Evolutionary conservation across 2,797 vertebrate genomes (phyloP), one percentile per base, ranked within the genome.

Genomic region (Helarctos malayanus): DNA sequence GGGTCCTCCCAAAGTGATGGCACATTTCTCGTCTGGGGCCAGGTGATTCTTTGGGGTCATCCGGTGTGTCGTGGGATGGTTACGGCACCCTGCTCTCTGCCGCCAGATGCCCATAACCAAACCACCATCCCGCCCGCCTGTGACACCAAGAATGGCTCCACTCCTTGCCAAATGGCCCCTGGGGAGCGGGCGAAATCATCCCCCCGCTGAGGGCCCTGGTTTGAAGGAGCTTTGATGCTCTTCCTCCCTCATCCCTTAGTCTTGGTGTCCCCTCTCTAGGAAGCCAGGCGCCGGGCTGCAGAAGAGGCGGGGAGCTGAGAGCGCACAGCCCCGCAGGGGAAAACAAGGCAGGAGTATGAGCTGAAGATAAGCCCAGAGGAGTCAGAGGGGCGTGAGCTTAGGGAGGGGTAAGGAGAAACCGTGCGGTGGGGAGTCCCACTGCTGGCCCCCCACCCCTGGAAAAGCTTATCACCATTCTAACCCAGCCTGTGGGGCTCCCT

Each of bases 271-370:
- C 18, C 59, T 29, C 10, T 52, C 25, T 11, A 25, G 25, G 59
- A n/a, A 92, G 35, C 80, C 0, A 0, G 61, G 3, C 56, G 47
- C 56, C 45, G 12, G 0, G 61, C 8, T 25, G 2, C 68, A n/a
- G 59, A 32, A 2, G 45, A 41, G 35, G 54, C 10, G 0, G 41
- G 41, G 41, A 9, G 12, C 57, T 2, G 76, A 84, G 38, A 32
- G 21, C 4, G 0, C 16, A 7, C 19, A 5, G 47, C 29, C 41
- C 32, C 68, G 7, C 8, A 18, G 49, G 32, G 45, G 7, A 29
- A 13, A 4, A 5, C 32, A 0, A 45, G 35, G 1, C 13, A 3
- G 1, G 4, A 7, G 3, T 1, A 0, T 16, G 41, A 23, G n/a
- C 15, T 11, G 49, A 4, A 19, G 19, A 3, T 9, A 49, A 68